A percentile compares a stretch with the other conserved stretches of the same genome.
Evolutionary conservation across 1,140 invertebrate species (phyloP).

Genomic region (Leptinotarsa lineolata): DNA sequence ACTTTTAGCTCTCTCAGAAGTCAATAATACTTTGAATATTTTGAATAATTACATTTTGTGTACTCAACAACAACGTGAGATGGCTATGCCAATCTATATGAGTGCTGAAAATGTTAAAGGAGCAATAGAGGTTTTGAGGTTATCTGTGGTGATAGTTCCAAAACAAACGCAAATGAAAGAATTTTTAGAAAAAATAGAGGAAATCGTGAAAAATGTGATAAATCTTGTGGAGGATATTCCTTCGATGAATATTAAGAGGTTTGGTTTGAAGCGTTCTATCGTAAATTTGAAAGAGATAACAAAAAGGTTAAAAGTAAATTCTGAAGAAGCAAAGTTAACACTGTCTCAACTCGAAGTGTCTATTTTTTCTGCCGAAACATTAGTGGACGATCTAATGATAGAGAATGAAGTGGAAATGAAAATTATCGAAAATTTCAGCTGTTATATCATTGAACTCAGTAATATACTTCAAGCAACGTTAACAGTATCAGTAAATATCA

Average conservation of each 20-base stretch:
- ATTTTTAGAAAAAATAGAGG: conserved; percentile 49
- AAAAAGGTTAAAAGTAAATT: conserved; percentile 28
- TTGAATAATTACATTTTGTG: conserved; percentile 39
- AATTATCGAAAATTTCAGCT: conserved; percentile 29
- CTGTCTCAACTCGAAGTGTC: conserved; percentile 28
- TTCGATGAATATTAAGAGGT: conserved; percentile 26
- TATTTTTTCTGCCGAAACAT: conserved; percentile 22
- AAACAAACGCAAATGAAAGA: conserved; percentile 45
- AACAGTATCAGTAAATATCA: neutral
- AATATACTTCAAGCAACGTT: neutral
- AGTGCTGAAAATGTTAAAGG: conserved; percentile 44
- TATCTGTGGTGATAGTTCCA: conserved; percentile 46
- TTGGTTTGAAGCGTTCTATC: conserved; percentile 25
- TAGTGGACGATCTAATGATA: conserved; percentile 31
- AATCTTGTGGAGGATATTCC: conserved; percentile 52
- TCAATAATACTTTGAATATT: conserved; percentile 43
- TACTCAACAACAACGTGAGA: conserved; percentile 27
- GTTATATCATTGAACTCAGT: conserved; percentile 23
- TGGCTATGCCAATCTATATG: neutral
- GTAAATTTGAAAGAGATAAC: conserved; percentile 17
- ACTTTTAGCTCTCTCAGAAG: conserved; percentile 41
- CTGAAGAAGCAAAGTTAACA: conserved; percentile 30
- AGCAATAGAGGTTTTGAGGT: conserved; percentile 47
- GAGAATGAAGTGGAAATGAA: conserved; percentile 36
- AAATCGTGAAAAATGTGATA: conserved; percentile 52